phyloP scores from a whole-genome alignment of 1,140 invertebrate genomes.

The Conus betulinus region DNA sequence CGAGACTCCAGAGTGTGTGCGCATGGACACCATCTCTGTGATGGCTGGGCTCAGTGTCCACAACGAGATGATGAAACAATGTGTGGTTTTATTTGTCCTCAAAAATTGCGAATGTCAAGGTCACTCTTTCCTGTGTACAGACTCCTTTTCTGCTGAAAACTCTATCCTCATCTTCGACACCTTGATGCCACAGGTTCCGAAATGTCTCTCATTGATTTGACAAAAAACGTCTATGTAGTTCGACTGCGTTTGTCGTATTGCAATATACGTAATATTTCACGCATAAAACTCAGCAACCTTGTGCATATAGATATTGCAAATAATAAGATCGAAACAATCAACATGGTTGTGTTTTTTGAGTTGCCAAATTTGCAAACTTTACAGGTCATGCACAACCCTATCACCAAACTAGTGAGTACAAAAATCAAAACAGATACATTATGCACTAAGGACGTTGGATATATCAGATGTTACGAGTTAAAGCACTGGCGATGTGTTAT shows the following conservation, averaged over 20 bases:
- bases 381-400: slow-evolving; percentile 16
- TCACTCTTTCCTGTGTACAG: neutral
- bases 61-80: too few species aligned
- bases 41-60: neutral
- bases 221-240: neutral
- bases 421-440: neutral
- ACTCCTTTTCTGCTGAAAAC: neutral
- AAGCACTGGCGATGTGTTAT: neutral
- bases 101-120: too few species aligned
- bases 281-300: neutral
- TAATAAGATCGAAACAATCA: slow-evolving; percentile 22
- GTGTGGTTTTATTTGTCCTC: too few species aligned
- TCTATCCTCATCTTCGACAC: neutral
- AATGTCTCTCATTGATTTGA: neutral
- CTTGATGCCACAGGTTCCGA: neutral
- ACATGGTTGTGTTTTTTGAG: neutral
- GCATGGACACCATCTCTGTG: neutral
- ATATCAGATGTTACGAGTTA: neutral
- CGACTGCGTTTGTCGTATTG: neutral
- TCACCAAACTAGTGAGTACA: neutral
- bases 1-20: neutral
- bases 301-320: slow-evolving; percentile 26
- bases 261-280: neutral
- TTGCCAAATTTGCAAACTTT: slow-evolving; percentile 22
- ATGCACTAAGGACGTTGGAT: neutral